phyloP scores from a whole-genome alignment of 2,888 invertebrate species.

The Acrobasis consociella region DNA sequence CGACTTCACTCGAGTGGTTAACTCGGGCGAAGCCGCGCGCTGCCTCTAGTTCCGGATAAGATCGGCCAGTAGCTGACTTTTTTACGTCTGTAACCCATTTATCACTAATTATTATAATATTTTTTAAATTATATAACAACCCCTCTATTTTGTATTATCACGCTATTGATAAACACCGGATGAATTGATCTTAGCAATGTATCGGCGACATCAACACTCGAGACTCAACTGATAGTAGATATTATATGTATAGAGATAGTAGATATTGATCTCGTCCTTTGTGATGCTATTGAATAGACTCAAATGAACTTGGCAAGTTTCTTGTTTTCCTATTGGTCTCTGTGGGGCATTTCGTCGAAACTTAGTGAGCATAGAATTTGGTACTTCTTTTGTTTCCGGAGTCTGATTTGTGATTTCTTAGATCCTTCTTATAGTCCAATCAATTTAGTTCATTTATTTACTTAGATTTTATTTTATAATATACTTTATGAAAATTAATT shows the following conservation, averaged over 20 bases:
- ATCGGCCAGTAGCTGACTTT: too few species aligned
- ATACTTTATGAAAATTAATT: too few species aligned
- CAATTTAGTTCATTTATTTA: too few species aligned
- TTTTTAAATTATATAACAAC: too few species aligned
- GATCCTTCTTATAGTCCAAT: too few species aligned
- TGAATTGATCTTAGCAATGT: not conserved
- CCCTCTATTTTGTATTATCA: not conserved
- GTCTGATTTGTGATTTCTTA: not conserved
- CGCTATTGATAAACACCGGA: not conserved
- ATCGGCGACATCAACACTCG: not conserved
- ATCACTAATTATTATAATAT: too few species aligned
- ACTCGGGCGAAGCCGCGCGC: too few species aligned
- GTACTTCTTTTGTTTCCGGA: not conserved
- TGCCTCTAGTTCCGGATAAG: too few species aligned
- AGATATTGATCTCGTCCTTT: constrained; percentile 2
- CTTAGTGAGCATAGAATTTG: not conserved
- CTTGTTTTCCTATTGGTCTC: not conserved
- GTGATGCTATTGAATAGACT: not conserved
- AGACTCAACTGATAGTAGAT: not conserved
- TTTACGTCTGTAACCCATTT: too few species aligned
- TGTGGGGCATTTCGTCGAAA: not conserved
- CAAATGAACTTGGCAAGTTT: not conserved
- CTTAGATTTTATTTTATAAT: too few species aligned
- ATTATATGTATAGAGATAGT: too few species aligned
- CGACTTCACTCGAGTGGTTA: too few species aligned